These are phyloP conservation scores for Papilio demoleus DNA, from an alignment of 2,888 invertebrate species.

Conservation along the genomic window DNA sequence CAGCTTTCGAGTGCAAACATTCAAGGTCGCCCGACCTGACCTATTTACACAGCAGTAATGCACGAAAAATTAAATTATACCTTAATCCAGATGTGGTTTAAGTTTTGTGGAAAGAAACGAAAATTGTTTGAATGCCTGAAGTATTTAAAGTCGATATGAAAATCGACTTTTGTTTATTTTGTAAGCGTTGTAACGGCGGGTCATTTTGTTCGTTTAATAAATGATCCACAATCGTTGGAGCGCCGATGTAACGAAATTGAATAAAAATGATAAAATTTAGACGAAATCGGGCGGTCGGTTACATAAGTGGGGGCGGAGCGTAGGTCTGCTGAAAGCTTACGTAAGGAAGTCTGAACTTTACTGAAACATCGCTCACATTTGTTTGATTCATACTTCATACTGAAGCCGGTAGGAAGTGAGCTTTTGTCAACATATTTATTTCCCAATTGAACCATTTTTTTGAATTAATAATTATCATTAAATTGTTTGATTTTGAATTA, in stretches of 20 bases:
- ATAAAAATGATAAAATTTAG: constrained; percentile 34
- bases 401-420: constrained; percentile 38
- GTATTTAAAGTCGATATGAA: neutral
- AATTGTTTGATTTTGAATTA: no score
- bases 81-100: constrained; percentile 4
- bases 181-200: neutral
- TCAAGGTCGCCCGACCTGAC: constrained; percentile 40
- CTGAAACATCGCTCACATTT: constrained; percentile 48
- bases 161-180: neutral
- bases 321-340: constrained; percentile 66
- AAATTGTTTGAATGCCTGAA: neutral
- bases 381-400: constrained; percentile 51
- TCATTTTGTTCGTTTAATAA: constrained; percentile 26
- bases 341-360: constrained; percentile 69
- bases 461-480: neutral
- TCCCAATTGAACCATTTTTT: neutral
- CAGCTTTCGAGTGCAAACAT: constrained; percentile 36
- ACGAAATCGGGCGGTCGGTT: constrained; percentile 69
- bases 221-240: constrained; percentile 6
- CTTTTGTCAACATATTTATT: constrained; percentile 9
- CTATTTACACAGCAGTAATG: constrained; percentile 28
- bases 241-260: constrained; percentile 24
- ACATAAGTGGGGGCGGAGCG: constrained; percentile 75
- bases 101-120: neutral
- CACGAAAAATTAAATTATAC: constrained; percentile 15